phyloP scores from a whole-genome alignment of 2,113 vertebrate species.

The Penelope pileata region DNA sequence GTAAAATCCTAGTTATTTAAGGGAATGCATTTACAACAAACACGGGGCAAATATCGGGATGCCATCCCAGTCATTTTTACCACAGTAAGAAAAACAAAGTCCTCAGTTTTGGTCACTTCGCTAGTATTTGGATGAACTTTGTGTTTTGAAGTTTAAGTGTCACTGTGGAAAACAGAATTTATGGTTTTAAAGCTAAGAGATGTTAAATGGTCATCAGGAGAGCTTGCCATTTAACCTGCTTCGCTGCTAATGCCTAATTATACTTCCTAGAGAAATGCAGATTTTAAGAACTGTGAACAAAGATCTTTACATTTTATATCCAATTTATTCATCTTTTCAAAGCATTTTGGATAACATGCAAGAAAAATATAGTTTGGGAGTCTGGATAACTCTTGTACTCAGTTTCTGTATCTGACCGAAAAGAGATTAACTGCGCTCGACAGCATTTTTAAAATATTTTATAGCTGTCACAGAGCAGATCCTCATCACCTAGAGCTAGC shows the following conservation, averaged over 20 bases:
- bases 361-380: background rate
- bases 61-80: background rate
- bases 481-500: background rate
- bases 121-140: background rate
- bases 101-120: background rate
- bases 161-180: background rate
- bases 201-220: background rate
- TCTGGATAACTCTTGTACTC: accelerated
- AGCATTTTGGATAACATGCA: background rate
- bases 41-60: background rate
- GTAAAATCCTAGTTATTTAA: background rate
- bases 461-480: background rate
- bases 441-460: background rate
- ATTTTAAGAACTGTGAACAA: background rate
- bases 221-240: background rate
- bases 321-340: background rate
- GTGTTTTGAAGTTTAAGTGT: background rate
- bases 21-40: background rate
- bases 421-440: background rate
- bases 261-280: background rate
- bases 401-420: background rate
- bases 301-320: background rate
- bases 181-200: background rate
- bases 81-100: background rate
- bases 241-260: background rate